Percentiles rank a stretch among this genome's conserved stretches.
Evolutionary conservation across 37 sponge, comb jelly and placozoan species (phyloP).

Genomic region (Ianthella basta): DNA sequence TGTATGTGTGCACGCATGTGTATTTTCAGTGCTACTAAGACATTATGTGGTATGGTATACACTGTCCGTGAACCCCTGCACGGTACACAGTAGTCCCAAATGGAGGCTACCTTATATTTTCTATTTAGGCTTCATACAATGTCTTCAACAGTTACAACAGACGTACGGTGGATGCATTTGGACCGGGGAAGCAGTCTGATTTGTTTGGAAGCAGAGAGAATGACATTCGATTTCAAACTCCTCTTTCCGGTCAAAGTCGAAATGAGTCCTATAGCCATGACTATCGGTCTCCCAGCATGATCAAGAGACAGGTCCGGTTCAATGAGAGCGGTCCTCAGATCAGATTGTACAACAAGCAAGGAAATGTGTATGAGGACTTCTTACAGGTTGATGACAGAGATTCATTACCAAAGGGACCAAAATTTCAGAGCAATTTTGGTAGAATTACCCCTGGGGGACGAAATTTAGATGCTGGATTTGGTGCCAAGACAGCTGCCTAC

Average conservation of each 20-base stretch:
- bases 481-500: too few species aligned
- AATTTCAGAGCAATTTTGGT: too few species aligned
- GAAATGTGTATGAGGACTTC: neutral
- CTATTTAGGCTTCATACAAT: neutral
- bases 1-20: too few species aligned
- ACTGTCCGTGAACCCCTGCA: too few species aligned
- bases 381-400: too few species aligned
- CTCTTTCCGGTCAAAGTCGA: neutral
- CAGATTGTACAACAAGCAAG: slow-evolving; percentile 1
- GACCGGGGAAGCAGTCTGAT: neutral
- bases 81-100: too few species aligned
- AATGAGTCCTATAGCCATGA: neutral
- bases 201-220: neutral
- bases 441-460: too few species aligned
- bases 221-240: slow-evolving; percentile 4
- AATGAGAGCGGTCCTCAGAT: slow-evolving; percentile 8
- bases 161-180: slow-evolving; percentile 7
- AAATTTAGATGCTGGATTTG: too few species aligned
- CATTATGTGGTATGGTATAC: too few species aligned
- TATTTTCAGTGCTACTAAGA: too few species aligned
- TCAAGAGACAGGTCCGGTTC: slow-evolving; percentile 2
- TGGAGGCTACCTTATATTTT: too few species aligned
- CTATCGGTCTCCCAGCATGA: neutral
- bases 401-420: too few species aligned
- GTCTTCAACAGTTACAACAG: neutral